A percentile compares a stretch with the other conserved stretches of the same genome.
Evolutionary conservation across 2,797 vertebrate species (phyloP).

Genomic region (Melanogrammus aeglefinus): DNA sequence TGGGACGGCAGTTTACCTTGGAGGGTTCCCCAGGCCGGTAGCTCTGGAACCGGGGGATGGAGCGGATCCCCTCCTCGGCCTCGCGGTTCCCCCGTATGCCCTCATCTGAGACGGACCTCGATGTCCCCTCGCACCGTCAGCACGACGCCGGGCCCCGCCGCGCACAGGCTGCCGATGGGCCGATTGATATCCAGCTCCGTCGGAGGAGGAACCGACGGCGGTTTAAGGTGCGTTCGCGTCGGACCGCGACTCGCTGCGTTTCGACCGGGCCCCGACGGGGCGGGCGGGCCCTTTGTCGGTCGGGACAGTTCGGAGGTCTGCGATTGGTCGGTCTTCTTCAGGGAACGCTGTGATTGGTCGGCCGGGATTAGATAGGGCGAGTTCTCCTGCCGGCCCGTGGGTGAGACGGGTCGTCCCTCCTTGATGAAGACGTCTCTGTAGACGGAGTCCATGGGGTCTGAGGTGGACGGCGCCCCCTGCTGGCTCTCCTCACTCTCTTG

Average conservation of each 20-base stretch:
- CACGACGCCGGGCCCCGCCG: slow-evolving; percentile 16
- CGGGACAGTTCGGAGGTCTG: neutral
- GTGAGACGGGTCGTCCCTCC: slow-evolving; percentile 17
- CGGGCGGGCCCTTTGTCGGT: neutral
- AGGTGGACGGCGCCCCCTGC: slow-evolving; percentile 47
- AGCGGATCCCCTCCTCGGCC: slow-evolving; percentile 79
- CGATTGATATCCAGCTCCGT: slow-evolving; percentile 61
- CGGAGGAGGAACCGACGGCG: slow-evolving; percentile 41
- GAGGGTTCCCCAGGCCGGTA: slow-evolving; percentile 84
- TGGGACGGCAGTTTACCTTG: slow-evolving; percentile 65
- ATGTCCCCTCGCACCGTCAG: slow-evolving; percentile 78
- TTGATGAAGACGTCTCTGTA: slow-evolving; percentile 80
- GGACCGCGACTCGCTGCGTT: slow-evolving; percentile 22
- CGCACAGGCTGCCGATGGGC: slow-evolving; percentile 68
- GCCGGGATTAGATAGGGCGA: neutral
- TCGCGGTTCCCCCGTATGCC: slow-evolving; percentile 83
- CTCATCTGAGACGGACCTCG: slow-evolving; percentile 74
- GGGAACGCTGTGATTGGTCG: neutral
- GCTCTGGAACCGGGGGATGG: slow-evolving; percentile 81
- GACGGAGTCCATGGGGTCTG: slow-evolving; percentile 78
- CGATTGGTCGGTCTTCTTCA: slow-evolving; percentile 23
- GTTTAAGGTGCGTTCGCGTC: slow-evolving; percentile 37
- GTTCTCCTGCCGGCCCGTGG: neutral
- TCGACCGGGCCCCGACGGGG: neutral
- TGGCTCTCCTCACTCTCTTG: slow-evolving; percentile 30